Conservation (phyloP, 2,888 invertebrate species). For the Plutella xylostella region DNA sequence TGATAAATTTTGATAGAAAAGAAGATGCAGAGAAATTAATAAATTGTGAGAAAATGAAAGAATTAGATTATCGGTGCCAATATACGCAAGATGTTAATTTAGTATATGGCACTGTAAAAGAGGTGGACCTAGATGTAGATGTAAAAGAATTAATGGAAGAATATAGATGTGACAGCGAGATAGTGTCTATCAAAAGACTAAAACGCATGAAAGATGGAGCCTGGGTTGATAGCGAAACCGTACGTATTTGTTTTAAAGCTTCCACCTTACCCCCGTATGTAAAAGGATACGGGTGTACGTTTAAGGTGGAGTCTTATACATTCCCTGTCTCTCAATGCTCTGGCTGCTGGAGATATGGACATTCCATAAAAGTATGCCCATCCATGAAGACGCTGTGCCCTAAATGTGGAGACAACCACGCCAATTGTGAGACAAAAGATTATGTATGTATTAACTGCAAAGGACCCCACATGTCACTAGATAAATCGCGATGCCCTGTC, state of each 20-base stretch:
- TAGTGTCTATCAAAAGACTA: not conserved
- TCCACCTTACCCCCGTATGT: not conserved
- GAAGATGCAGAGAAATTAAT: not conserved
- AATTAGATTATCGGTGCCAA: not conserved
- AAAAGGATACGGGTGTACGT: not conserved
- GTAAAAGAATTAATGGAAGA: not conserved
- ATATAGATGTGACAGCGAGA: not conserved
- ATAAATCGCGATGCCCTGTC: not conserved
- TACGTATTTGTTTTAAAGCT: not conserved
- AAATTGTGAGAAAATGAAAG: not conserved
- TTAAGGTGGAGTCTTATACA: not conserved
- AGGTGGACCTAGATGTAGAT: not conserved
- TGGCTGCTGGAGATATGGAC: not conserved
- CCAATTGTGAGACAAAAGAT: not conserved
- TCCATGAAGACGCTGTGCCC: not conserved
- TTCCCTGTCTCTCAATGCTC: not conserved
- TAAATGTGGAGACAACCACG: not conserved
- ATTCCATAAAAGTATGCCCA: not conserved
- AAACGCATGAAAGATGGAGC: not conserved
- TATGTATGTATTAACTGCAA: not conserved
- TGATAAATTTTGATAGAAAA: not conserved
- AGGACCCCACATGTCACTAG: not conserved
- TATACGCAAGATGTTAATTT: not conserved
- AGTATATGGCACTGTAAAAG: not conserved
- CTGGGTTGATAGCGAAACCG: not conserved